phyloP scores from a whole-genome alignment of 2,888 invertebrate species.

The Pristionchus entomophagus region DNA sequence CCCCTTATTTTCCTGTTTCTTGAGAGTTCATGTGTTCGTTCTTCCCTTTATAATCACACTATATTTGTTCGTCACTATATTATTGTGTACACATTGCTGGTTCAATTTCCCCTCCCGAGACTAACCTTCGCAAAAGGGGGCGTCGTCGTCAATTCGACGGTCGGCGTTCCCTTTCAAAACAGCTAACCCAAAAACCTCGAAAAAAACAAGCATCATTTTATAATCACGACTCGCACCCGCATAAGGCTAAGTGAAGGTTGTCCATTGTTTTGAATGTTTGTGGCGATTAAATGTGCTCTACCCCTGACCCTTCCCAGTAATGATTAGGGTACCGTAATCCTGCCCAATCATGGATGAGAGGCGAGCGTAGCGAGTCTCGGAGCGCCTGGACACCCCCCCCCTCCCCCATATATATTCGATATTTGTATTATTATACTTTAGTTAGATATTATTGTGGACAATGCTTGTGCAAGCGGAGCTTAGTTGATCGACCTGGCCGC shows the following conservation, averaged over 20 bases:
- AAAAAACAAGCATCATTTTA: not conserved
- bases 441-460: no score
- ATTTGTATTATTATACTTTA: no score
- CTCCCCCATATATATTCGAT: no score
- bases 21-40: not conserved
- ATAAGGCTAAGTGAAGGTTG: conserved; percentile 33
- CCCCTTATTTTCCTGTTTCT: not conserved
- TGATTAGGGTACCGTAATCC: no score
- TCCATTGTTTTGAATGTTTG: not conserved
- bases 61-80: not conserved
- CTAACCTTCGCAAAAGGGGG: no score
- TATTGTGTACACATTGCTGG: not conserved
- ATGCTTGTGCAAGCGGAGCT: no score
- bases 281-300: not conserved
- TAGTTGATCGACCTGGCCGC: no score
- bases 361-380: not conserved
- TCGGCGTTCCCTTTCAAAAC: conserved; percentile 2
- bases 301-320: not conserved
- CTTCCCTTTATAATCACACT: not conserved
- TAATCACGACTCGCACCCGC: not conserved
- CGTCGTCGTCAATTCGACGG: no score
- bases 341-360: no score
- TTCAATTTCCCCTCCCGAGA: no score
- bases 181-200: conserved; percentile 18
- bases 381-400: not conserved